Percentiles rank a stretch among this genome's conserved stretches.
These are phyloP conservation scores for Acanthurus tractus DNA, from an alignment of 2,797 vertebrate species.

Conservation along the genomic window DNA sequence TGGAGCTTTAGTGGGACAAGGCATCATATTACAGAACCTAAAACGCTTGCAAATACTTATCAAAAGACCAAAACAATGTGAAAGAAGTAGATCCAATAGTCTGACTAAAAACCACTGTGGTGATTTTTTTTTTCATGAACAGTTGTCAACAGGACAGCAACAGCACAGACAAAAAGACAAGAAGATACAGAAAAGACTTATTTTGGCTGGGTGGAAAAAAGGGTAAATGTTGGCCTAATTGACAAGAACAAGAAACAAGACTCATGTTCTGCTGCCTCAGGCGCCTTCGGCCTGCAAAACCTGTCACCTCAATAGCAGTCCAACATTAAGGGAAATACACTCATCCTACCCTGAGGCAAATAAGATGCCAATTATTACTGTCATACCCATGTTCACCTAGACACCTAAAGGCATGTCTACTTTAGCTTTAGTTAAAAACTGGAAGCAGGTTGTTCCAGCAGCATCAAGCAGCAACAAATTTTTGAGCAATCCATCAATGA, in stretches of 20 bases:
- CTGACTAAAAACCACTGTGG: conserved; percentile 5
- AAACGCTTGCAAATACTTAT: background rate
- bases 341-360: background rate
- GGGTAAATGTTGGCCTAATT: background rate
- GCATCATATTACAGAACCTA: background rate
- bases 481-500: background rate
- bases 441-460: background rate
- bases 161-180: conserved; percentile 27
- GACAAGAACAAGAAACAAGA: background rate
- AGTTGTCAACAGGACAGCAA: background rate
- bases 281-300: background rate
- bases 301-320: background rate
- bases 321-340: background rate
- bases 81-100: conserved; percentile 81
- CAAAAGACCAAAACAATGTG: conserved; percentile 34
- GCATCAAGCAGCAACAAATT: background rate
- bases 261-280: background rate
- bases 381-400: background rate
- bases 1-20: conserved; percentile 1
- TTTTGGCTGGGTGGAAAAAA: background rate
- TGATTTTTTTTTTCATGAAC: conserved; percentile 1
- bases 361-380: background rate
- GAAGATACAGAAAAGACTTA: background rate
- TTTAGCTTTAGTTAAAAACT: background rate
- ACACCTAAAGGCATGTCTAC: no score